These are phyloP conservation scores for Drosophila funebris DNA, from an alignment of 1,140 invertebrate species.

Conservation along the genomic window DNA sequence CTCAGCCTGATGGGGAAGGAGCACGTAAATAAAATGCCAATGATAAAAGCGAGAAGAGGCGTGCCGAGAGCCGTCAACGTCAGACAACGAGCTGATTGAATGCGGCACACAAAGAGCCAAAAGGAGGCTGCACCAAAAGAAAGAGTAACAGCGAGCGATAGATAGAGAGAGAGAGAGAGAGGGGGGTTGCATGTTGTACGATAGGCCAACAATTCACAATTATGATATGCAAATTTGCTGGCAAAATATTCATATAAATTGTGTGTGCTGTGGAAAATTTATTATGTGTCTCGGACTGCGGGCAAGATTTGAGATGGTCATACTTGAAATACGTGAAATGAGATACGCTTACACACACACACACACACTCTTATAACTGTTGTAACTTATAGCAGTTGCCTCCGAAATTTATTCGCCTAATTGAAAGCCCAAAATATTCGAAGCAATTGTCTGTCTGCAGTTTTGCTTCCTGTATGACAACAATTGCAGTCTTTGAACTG, in stretches of 20 bases:
- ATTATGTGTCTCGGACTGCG: background rate
- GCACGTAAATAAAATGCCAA: conserved; percentile 54
- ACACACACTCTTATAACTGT: background rate
- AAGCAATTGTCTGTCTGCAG: background rate
- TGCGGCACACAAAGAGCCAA: conserved; percentile 29
- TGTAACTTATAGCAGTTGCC: background rate
- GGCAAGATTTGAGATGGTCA: conserved; percentile 5
- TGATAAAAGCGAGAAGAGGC: conserved; percentile 41
- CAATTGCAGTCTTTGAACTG: background rate
- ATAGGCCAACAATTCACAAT: conserved; percentile 49
- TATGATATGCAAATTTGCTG: conserved; percentile 57
- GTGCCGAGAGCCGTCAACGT: conserved; percentile 33
- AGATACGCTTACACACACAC: background rate
- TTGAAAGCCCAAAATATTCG: background rate
- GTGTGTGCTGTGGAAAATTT: conserved; percentile 27
- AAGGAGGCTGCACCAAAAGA: background rate
- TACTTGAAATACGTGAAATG: conserved; percentile 14
- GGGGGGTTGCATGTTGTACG: conserved; percentile 3
- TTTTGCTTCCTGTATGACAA: background rate
- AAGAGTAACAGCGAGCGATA: background rate
- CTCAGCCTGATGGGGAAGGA: background rate
- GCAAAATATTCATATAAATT: conserved; percentile 54
- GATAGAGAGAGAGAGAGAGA: background rate
- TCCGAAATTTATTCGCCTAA: background rate
- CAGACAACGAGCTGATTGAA: conserved; percentile 46